Evolutionary conservation across 1,140 invertebrate genomes (phyloP).

Genomic region (Archegozetes longisetosus): DNA sequence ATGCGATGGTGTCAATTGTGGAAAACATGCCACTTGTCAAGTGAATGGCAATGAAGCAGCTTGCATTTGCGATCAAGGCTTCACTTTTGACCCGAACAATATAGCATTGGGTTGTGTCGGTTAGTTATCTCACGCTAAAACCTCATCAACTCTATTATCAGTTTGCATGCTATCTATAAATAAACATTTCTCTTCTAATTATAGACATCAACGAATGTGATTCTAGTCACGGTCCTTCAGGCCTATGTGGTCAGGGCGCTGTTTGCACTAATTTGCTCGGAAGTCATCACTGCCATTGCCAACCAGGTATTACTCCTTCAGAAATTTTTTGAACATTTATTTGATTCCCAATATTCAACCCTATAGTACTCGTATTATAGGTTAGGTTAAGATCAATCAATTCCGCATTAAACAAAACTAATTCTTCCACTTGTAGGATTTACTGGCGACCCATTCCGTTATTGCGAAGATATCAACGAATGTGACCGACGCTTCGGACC

Average conservation of each 20-base stretch:
- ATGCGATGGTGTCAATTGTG: constrained; percentile 76
- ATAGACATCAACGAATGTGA: constrained; percentile 32
- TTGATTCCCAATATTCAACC: too few relatives aligned
- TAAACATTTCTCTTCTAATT: constrained; percentile 11
- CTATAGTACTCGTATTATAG: too few relatives aligned
- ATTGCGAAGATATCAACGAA: constrained; percentile 62
- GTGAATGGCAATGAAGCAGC: constrained; percentile 71
- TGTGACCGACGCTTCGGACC: constrained; percentile 60
- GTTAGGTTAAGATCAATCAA: too few relatives aligned
- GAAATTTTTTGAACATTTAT: too few relatives aligned
- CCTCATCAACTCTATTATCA: background rate
- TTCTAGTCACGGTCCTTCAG: constrained; percentile 21
- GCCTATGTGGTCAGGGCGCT: constrained; percentile 55
- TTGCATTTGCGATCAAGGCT: constrained; percentile 72
- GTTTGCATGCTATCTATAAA: constrained; percentile 1
- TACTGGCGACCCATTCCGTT: constrained; percentile 45
- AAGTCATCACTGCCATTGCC: constrained; percentile 54
- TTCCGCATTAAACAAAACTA: background rate
- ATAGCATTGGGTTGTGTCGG: constrained; percentile 70
- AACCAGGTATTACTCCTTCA: constrained; percentile 29
- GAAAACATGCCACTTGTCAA: constrained; percentile 70
- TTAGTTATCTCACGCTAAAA: constrained; percentile 24
- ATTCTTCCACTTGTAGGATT: constrained; percentile 34
- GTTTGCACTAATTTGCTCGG: constrained; percentile 52
- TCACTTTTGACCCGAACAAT: constrained; percentile 75